Evolutionary conservation across 2,113 vertebrate genomes (phyloP).

Genomic region (Leptobrachium ailaonicum): DNA sequence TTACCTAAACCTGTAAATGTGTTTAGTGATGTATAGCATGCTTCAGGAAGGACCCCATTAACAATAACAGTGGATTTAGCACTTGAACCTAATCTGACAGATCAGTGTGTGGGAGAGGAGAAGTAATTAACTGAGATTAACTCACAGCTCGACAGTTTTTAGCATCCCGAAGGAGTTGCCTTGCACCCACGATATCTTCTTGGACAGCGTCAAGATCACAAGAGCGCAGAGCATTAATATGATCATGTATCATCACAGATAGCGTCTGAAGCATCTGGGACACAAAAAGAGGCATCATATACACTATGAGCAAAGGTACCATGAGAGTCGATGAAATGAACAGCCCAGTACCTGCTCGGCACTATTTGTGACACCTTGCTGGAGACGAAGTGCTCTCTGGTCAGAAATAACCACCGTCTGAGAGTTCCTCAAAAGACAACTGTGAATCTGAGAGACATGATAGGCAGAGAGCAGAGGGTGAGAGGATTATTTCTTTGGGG

Average conservation of each 20-base stretch:
- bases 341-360: conserved; percentile 77
- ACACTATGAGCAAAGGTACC: not conserved
- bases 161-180: conserved; percentile 85
- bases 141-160: conserved; percentile 76
- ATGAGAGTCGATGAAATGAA: conserved; percentile 25
- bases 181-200: conserved; percentile 80
- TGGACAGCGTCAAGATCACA: conserved; percentile 69
- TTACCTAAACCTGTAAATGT: no score
- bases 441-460: conserved; percentile 76
- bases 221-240: conserved; percentile 78
- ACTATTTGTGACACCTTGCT: conserved; percentile 88
- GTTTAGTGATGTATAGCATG: no score
- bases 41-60: no score
- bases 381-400: conserved; percentile 86
- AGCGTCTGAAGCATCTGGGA: conserved; percentile 81
- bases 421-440: conserved; percentile 85
- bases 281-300: not conserved
- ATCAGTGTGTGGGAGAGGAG: no score
- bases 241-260: conserved; percentile 82
- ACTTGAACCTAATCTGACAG: no score
- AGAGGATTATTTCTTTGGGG: no score
- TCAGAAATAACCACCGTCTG: conserved; percentile 85
- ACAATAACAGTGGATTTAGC: no score
- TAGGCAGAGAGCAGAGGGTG: no score
- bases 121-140: not conserved